These are phyloP conservation scores for Spinibarbus caldwelli DNA, from an alignment of 2,797 vertebrate genomes.

Conservation along the genomic window DNA sequence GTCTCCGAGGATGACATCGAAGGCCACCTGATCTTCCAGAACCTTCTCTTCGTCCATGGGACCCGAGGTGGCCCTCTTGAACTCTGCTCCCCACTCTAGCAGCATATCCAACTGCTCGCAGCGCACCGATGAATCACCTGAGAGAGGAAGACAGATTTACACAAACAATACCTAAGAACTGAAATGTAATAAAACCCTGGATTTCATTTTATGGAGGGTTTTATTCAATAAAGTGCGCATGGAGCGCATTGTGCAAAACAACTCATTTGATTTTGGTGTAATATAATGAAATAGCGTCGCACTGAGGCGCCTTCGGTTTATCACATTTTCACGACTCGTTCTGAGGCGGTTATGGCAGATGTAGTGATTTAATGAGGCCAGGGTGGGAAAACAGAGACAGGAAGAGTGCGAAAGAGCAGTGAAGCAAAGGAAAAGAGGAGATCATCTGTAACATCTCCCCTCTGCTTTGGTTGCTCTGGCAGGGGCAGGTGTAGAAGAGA, in stretches of 20 bases:
- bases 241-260: not conserved
- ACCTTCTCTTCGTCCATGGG: conserved; percentile 82
- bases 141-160: not conserved
- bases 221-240: conserved; percentile 5
- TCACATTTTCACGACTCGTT: conserved; percentile 9
- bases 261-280: not conserved
- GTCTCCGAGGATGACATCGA: conserved; percentile 95
- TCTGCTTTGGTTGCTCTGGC: conserved; percentile 11
- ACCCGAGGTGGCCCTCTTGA: conserved; percentile 89
- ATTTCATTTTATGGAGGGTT: conserved; percentile 1
- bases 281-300: conserved; percentile 10
- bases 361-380: conserved; percentile 21
- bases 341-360: conserved; percentile 28
- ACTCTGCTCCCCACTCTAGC: conserved; percentile 94
- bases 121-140: conserved; percentile 90
- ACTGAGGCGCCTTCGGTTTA: conserved; percentile 19
- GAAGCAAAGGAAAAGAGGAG: not conserved
- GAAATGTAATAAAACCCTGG: not conserved
- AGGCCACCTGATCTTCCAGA: conserved; percentile 96
- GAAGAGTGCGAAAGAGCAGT: conserved; percentile 64
- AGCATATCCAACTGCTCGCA: conserved; percentile 96
- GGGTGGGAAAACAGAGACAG: conserved; percentile 45
- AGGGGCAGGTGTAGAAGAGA: not conserved
- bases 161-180: not conserved
- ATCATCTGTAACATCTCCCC: conserved; percentile 4